Conservation (phyloP, 2,888 invertebrate species). For the Hyposoter dolosus region DNA sequence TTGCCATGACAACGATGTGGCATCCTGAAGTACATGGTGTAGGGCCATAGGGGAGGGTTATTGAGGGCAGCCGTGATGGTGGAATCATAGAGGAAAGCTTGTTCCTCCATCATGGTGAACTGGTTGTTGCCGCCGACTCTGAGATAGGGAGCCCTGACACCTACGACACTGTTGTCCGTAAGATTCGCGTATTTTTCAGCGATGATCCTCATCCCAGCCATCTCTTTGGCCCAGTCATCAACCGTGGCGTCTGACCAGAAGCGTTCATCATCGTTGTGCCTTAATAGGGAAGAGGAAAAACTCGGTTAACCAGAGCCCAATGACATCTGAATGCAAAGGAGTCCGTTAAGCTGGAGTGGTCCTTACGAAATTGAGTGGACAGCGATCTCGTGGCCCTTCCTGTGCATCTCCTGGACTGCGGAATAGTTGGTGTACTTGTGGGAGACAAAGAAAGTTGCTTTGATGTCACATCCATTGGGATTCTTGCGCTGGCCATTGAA, state of each 20-base stretch:
- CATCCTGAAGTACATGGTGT: constrained; percentile 99
- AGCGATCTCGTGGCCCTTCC: constrained; percentile 97
- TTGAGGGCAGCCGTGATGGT: constrained; percentile 96
- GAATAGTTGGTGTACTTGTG: constrained; percentile 98
- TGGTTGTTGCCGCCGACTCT: constrained; percentile 98
- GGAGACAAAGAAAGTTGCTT: constrained; percentile 95
- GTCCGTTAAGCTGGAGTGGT: background rate
- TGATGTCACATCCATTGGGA: constrained; percentile 97
- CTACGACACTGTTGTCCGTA: constrained; percentile 96
- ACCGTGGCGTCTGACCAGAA: constrained; percentile 97
- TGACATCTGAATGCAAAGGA: background rate
- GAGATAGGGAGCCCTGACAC: constrained; percentile 95
- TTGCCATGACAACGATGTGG: constrained; percentile 97
- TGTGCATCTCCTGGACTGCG: constrained; percentile 95
- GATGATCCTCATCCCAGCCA: constrained; percentile 97
- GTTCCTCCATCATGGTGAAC: constrained; percentile 99
- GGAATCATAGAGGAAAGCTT: constrained; percentile 97
- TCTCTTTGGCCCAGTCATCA: constrained; percentile 97
- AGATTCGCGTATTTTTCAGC: constrained; percentile 95
- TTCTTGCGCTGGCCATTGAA: constrained; percentile 95
- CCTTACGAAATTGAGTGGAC: constrained; percentile 97
- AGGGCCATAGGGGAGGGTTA: constrained; percentile 98
- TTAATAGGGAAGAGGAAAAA: constrained; percentile 78
- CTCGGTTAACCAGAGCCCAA: background rate
- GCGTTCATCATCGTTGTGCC: constrained; percentile 95